A percentile compares a stretch with the other conserved stretches of the same genome.
Conservation (phyloP, 2,888 invertebrate species). For the Poecilus cupreus region DNA sequence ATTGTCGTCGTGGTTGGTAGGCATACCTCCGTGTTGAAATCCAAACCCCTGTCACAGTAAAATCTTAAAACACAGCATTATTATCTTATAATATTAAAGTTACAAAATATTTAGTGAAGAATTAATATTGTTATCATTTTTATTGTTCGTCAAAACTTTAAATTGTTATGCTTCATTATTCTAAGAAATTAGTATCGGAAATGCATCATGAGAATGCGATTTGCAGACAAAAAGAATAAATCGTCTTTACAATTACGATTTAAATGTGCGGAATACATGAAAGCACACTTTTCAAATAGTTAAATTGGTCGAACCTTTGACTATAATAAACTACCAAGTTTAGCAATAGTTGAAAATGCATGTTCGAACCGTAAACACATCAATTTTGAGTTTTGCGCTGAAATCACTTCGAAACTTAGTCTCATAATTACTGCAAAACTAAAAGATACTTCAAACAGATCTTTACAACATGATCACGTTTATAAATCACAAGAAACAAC, state of each 20-base stretch:
- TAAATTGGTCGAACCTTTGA: conserved; percentile 55
- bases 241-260: conserved; percentile 46
- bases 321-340: conserved; percentile 51
- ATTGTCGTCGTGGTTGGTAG: neutral
- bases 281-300: conserved; percentile 54
- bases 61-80: conserved; percentile 47
- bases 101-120: conserved; percentile 54
- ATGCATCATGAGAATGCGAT: conserved; percentile 37
- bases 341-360: conserved; percentile 55
- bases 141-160: conserved; percentile 57
- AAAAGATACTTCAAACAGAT: too few species aligned
- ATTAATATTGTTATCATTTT: conserved; percentile 44
- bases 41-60: conserved; percentile 23
- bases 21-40: neutral
- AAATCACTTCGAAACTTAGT: neutral
- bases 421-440: neutral
- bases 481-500: too few species aligned
- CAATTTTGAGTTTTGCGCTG: conserved; percentile 40
- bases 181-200: conserved; percentile 34
- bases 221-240: conserved; percentile 47
- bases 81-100: conserved; percentile 47
- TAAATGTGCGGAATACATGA: conserved; percentile 52
- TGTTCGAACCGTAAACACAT: conserved; percentile 51
- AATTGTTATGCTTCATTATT: conserved; percentile 47
- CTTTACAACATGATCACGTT: too few species aligned